These are phyloP conservation scores for Sebastes glaucus DNA, from an alignment of 2,797 vertebrate species.

Conservation along the genomic window DNA sequence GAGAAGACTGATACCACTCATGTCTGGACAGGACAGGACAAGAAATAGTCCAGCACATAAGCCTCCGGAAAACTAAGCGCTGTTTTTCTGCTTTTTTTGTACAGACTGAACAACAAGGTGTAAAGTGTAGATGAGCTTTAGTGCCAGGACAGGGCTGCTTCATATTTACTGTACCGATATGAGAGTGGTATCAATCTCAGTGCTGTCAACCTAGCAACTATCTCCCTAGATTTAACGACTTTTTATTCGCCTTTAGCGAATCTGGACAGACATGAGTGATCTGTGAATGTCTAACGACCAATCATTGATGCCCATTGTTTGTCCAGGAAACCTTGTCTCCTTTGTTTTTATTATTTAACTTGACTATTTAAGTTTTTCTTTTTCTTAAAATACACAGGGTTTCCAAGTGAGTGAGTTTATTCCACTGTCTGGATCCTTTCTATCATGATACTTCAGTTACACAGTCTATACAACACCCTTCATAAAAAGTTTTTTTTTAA, in stretches of 20 bases:
- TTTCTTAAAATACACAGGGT: neutral
- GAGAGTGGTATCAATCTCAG: neutral
- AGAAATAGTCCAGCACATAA: no score
- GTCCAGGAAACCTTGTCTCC: neutral
- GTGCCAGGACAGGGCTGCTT: no score
- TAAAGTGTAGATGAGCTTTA: neutral
- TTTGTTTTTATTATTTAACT: neutral
- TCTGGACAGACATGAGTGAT: neutral
- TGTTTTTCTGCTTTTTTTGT: neutral
- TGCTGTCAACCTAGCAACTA: neutral
- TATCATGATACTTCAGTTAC: neutral
- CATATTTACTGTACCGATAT: no score
- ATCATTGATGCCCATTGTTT: neutral
- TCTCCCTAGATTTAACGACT: neutral
- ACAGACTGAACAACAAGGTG: neutral
- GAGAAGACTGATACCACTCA: no score
- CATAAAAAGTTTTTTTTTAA: neutral
- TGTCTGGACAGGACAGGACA: no score
- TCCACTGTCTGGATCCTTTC: neutral
- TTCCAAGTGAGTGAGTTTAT: neutral
- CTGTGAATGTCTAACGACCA: neutral
- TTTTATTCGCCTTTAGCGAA: neutral
- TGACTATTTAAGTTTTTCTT: neutral
- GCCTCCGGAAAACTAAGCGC: neutral
- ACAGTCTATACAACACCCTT: neutral